Conservation (phyloP, 2,113 vertebrate species). For the Hippoglossus stenolepis region DNA sequence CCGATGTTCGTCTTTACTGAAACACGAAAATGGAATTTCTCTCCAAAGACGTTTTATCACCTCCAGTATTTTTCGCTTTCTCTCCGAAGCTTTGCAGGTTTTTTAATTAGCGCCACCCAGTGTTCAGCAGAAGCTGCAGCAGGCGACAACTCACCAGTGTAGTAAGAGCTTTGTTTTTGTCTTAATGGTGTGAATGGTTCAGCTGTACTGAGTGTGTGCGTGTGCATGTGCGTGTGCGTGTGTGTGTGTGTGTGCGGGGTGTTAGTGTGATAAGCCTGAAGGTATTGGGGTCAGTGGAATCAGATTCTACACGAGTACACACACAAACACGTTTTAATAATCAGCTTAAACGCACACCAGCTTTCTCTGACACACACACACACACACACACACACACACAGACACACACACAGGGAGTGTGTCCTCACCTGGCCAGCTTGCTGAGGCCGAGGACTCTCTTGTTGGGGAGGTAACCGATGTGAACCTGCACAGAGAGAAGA, state of each 20-base stretch:
- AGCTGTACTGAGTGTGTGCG: not conserved
- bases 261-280: constrained; percentile 71
- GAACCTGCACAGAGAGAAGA: constrained; percentile 83
- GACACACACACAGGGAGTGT: not conserved
- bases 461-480: constrained; percentile 98
- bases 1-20: too few species aligned
- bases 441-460: constrained; percentile 98
- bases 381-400: constrained; percentile 10
- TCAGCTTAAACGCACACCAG: constrained; percentile 59
- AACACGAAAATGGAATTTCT: too few species aligned
- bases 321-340: constrained; percentile 62
- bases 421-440: constrained; percentile 94
- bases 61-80: too few species aligned
- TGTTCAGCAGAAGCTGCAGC: too few species aligned
- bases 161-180: not conserved
- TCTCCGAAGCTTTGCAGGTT: too few species aligned
- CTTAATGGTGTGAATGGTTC: not conserved
- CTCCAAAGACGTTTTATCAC: too few species aligned
- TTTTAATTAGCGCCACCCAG: too few species aligned
- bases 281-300: constrained; percentile 83
- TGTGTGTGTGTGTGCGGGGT: constrained; percentile 7
- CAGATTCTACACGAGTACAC: constrained; percentile 60
- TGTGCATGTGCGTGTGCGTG: not conserved
- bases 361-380: constrained; percentile 20
- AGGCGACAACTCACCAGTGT: too few species aligned